Conservation (phyloP, 2,797 vertebrate species). For the Ispidina picta region DNA sequence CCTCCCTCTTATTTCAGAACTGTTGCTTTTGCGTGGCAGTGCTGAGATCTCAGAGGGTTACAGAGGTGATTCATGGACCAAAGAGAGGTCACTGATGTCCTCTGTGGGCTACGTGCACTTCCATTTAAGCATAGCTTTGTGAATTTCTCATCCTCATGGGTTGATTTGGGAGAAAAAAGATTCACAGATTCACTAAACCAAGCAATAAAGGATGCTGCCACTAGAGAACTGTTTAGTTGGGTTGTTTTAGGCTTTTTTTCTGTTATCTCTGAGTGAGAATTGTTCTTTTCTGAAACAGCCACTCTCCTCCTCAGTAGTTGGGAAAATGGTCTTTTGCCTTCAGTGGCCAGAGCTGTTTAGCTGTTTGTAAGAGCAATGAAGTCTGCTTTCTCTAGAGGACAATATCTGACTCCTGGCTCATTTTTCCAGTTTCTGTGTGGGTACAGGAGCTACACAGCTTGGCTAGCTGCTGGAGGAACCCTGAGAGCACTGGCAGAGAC, state of each 20-base stretch:
- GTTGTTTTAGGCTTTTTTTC: neutral
- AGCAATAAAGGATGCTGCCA: conserved; percentile 9
- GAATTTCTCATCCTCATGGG: neutral
- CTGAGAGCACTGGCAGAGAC: neutral
- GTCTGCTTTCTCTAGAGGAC: neutral
- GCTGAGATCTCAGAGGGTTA: neutral
- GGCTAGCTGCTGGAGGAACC: rapidly evolving
- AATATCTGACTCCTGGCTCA: neutral
- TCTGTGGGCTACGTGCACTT: neutral
- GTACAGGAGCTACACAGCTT: neutral
- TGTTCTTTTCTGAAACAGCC: neutral
- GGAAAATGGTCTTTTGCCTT: neutral
- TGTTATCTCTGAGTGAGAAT: neutral
- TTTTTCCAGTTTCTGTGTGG: neutral
- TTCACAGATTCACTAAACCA: neutral
- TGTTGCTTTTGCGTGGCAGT: neutral
- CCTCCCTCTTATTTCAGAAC: neutral
- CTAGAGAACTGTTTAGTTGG: neutral
- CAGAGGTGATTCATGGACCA: neutral
- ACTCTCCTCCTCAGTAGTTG: neutral
- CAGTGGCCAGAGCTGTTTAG: neutral
- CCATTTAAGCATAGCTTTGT: neutral
- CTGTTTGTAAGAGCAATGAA: neutral
- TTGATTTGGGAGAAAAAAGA: neutral
- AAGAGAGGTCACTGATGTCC: neutral